Conservation (phyloP, 2,797 vertebrate genomes). For the Vireo griseus region DNA sequence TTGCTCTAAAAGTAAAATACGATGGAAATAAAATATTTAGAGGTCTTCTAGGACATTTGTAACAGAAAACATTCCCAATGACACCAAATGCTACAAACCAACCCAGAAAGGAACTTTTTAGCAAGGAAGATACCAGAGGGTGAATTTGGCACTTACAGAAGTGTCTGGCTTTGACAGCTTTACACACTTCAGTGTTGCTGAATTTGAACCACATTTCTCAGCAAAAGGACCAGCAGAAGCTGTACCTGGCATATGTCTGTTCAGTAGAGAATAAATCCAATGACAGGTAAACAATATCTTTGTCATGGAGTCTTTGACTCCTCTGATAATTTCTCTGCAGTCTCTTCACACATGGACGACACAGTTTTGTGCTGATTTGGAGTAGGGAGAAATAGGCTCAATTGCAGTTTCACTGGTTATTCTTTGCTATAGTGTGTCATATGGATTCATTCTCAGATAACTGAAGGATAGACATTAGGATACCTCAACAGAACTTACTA, state of each 20-base stretch:
- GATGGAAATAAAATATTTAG: not conserved
- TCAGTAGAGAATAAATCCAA: not conserved
- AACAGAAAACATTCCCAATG: not conserved
- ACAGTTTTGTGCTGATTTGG: not conserved
- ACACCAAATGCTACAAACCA: not conserved
- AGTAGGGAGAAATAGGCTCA: not conserved
- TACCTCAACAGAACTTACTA: not conserved
- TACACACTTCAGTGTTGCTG: not conserved
- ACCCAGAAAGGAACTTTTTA: not conserved
- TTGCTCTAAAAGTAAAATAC: not conserved
- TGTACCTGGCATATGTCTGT: not conserved
- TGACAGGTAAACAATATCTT: not conserved
- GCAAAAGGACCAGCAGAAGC: not conserved
- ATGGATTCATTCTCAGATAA: not conserved
- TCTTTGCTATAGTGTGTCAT: not conserved
- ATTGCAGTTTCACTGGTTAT: not conserved
- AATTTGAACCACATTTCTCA: not conserved
- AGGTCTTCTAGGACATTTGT: not conserved
- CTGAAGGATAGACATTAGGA: not conserved
- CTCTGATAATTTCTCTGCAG: not conserved
- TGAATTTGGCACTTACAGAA: not conserved
- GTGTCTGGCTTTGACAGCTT: not conserved
- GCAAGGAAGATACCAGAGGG: not conserved
- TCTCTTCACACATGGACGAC: not conserved
- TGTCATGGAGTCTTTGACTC: not conserved